phyloP scores from a whole-genome alignment of 2,797 vertebrate genomes.

The Orestias chungarensis region DNA sequence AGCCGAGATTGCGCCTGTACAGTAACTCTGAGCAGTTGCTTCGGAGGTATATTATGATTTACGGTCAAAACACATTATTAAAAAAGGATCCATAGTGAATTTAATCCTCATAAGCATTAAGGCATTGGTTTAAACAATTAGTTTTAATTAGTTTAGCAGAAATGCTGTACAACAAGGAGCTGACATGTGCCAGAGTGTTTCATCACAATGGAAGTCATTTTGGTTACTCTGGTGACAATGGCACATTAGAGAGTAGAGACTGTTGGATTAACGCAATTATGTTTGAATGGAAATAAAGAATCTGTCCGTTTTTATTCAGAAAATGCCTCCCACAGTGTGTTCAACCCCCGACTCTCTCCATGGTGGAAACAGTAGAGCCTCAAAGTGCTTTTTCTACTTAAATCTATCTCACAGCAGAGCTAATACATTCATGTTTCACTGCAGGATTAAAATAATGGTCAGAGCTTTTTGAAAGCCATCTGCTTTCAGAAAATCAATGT shows the following conservation, averaged over 20 bases:
- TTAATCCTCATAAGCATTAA: conserved; percentile 17
- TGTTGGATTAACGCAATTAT: conserved; percentile 17
- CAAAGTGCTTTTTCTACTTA: conserved; percentile 8
- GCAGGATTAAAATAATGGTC: conserved; percentile 6
- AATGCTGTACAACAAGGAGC: conserved; percentile 4
- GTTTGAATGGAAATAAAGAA: conserved; percentile 31
- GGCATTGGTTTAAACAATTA: conserved; percentile 1
- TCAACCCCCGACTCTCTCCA: conserved; percentile 2
- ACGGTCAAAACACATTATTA: conserved; percentile 10
- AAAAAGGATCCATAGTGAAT: neutral
- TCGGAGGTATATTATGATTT: conserved; percentile 6
- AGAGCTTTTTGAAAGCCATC: neutral
- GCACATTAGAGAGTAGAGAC: conserved; percentile 16
- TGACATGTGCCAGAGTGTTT: conserved; percentile 4
- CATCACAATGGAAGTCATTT: conserved; percentile 20
- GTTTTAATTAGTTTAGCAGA: conserved; percentile 4
- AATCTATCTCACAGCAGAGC: neutral
- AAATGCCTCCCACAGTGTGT: conserved; percentile 1
- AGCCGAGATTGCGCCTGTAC: neutral
- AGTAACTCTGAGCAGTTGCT: conserved; percentile 2
- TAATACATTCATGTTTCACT: conserved; percentile 4
- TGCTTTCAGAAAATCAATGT: conserved; percentile 17
- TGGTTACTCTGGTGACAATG: conserved; percentile 11
- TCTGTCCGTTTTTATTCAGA: conserved; percentile 18
- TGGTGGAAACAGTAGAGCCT: neutral